Conservation (phyloP, 2,797 vertebrate species). For the Chloroceryle amazona region DNA sequence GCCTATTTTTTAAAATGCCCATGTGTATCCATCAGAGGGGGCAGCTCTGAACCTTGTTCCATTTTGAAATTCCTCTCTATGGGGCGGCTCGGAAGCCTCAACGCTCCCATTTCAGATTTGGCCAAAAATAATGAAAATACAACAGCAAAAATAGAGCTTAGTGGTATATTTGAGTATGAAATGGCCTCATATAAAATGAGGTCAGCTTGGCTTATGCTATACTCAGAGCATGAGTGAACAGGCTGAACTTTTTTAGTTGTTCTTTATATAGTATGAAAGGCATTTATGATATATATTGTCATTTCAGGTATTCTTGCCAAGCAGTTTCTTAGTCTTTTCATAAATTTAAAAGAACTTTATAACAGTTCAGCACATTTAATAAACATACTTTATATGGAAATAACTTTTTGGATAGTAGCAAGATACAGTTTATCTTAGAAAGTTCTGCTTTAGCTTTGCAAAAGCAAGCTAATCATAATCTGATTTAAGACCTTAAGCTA, state of each 20-base stretch:
- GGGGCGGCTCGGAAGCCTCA: slow-evolving; percentile 35
- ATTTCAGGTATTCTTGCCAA: slow-evolving; percentile 72
- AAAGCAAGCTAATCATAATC: slow-evolving; percentile 76
- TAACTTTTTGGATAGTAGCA: slow-evolving; percentile 76
- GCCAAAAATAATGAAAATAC: slow-evolving; percentile 69
- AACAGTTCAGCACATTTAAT: slow-evolving; percentile 77
- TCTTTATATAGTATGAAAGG: slow-evolving; percentile 55
- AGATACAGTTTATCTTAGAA: slow-evolving; percentile 77
- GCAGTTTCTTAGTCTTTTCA: slow-evolving; percentile 70
- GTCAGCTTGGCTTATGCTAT: slow-evolving; percentile 68
- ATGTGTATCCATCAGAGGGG: slow-evolving; percentile 6
- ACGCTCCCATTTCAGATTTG: slow-evolving; percentile 54
- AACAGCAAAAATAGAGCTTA: slow-evolving; percentile 70
- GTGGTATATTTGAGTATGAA: slow-evolving; percentile 58
- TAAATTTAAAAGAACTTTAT: slow-evolving; percentile 77
- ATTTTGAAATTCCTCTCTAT: slow-evolving; percentile 55
- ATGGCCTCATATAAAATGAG: slow-evolving; percentile 64
- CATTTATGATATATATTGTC: slow-evolving; percentile 64
- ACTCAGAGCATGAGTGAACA: slow-evolving; percentile 48
- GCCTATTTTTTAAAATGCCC: slow-evolving; percentile 16
- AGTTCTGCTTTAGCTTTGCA: slow-evolving; percentile 76
- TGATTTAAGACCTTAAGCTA: slow-evolving; percentile 79
- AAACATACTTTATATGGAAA: slow-evolving; percentile 83
- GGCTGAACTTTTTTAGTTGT: slow-evolving; percentile 31
- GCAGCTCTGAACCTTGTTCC: slow-evolving; percentile 3